Base-by-base conservation (phyloP, 2,888 invertebrate species). In the Neocrepidodera transversa region DNA sequence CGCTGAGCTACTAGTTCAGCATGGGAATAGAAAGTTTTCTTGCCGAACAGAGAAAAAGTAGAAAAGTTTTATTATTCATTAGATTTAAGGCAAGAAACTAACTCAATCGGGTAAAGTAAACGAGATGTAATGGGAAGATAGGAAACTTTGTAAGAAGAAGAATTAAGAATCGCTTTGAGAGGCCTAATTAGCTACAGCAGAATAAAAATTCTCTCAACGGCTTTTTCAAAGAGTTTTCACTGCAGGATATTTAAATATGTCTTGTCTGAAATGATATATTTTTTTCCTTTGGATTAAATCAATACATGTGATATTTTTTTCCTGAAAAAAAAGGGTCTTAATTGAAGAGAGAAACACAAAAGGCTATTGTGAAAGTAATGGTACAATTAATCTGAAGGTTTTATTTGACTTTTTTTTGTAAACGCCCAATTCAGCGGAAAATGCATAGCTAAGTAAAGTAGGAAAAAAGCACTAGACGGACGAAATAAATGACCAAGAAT, bases 341-440 rank as follows among this genome's bases (percentile, higher is more conserved):
- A 35, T 35, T 35, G 35, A 35, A 35, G 7, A 2, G 4, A 13
- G 4, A 13, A 2, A 57, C 50, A 50, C 50, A 50, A 52, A 58
- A 42, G 48, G 26, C 58, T 47, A 52, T 58, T 58, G 58, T 58
- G 23, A 36, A 52, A 47, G 50, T 45, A 58, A 58, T 58, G 47
- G 43, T 32, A 47, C 58, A 52, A 52, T 58, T 58, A 58, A 58
- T 58, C 52, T 47, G 58, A 47, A 49, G 48, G 38, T 52, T 47
- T 58, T 52, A 47, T 52, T 20, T 47, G 32, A 52, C 38, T 52
- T 58, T 58, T 58, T 58, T 51, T 47, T 6, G 28, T 47, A 18
- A 2, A 2, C 17, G 18, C 28, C 42, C 45, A 51, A 51, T 58
- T 48, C 48, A 43, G 20, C 42, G 48, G 45, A 52, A 58, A 58